Percentiles rank a stretch among this genome's conserved stretches.
phyloP scores from a whole-genome alignment of 2,113 vertebrate species.

The Geococcyx californianus region DNA sequence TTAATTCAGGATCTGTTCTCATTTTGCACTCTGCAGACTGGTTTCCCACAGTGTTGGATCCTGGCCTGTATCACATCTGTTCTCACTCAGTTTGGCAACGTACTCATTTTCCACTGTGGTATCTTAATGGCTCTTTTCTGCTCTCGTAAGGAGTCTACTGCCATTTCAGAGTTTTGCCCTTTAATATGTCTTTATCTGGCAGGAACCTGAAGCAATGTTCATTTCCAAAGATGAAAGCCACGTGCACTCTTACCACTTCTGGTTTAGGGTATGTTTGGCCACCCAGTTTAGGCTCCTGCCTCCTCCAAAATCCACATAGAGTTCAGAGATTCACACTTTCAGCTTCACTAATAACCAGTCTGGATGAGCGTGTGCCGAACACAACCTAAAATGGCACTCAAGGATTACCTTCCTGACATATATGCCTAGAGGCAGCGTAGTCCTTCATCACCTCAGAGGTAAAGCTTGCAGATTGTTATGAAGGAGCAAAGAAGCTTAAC shows the following conservation, averaged over 20 bases:
- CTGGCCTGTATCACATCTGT: neutral
- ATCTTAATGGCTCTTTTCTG: neutral
- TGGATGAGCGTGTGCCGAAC: neutral
- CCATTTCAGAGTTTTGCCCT: neutral
- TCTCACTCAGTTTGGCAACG: neutral
- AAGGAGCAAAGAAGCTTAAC: neutral
- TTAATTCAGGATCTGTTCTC: neutral
- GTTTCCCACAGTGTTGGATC: neutral
- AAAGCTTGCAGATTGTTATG: neutral
- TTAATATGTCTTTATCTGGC: neutral
- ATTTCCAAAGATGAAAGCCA: neutral
- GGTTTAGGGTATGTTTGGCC: neutral
- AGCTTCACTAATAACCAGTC: neutral
- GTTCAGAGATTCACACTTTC: neutral
- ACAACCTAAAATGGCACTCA: neutral
- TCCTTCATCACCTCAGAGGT: neutral
- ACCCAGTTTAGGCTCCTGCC: neutral
- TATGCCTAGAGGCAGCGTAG: neutral
- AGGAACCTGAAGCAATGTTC: neutral
- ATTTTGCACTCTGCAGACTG: neutral
- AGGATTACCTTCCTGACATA: neutral
- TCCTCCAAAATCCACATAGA: neutral
- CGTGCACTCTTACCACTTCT: rapidly evolving
- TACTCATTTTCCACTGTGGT: neutral
- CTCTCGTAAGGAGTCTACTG: neutral